Evolutionary conservation across 2,113 vertebrate species (phyloP).

Genomic region (Dasyurus viverrinus): DNA sequence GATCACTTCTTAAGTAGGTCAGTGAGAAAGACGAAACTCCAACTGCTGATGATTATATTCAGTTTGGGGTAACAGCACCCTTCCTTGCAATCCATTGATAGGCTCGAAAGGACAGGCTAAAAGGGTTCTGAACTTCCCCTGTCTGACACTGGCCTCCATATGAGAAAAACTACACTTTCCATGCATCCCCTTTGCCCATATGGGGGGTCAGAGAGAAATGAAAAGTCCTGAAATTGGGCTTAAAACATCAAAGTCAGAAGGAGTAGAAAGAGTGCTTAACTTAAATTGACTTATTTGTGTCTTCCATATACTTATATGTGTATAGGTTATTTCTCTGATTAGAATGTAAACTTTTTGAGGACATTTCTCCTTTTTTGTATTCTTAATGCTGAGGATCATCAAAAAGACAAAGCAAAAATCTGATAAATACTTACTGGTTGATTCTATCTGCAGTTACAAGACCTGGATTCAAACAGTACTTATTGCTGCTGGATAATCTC

Average conservation of each 20-base stretch:
- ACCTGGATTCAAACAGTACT: neutral
- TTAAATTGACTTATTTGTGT: neutral
- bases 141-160: neutral
- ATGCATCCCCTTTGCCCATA: neutral
- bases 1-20: neutral
- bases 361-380: neutral
- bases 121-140: neutral
- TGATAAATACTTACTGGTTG: neutral
- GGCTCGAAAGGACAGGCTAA: neutral
- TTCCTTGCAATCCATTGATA: neutral
- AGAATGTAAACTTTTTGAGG: neutral
- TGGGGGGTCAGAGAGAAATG: neutral
- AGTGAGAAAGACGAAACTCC: neutral
- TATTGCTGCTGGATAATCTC: neutral
- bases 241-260: neutral
- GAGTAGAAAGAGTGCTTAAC: neutral
- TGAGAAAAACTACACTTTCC: neutral
- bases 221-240: neutral
- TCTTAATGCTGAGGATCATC: neutral
- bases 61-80: neutral
- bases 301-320: neutral
- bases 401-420: neutral
- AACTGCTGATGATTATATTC: neutral
- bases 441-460: neutral
- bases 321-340: neutral